Base-by-base conservation (phyloP, 1,140 invertebrate genomes). In the Sitobion miscanthi region DNA sequence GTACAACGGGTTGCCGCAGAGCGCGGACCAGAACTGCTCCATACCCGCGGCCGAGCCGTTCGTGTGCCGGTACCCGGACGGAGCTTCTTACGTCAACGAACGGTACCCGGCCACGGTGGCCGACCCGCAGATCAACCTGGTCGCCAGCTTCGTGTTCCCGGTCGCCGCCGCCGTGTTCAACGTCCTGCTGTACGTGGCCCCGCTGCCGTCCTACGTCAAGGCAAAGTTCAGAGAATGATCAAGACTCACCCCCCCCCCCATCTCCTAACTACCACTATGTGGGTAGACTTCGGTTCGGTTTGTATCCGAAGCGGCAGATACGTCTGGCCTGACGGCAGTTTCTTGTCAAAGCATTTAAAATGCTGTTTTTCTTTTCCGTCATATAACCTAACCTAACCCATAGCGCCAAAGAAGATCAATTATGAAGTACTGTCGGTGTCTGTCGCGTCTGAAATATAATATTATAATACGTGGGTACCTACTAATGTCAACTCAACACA, bases 191-290 rank as follows among this genome's bases (percentile, higher is more conserved):
- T 98, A 99, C 95, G 95, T 98, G 25, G 96, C 99, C 94, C 98
- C 98, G 0, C 95, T 99, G 93, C 98, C 98, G 0, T 96, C 97
- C n/a, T 98, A 97, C 95, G 96, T 99, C 14, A 98, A 98, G 95
- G 97, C 97, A 45, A 99, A 99, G 95, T 99, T 99, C 95, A 96
- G 98, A 95, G 98, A 98, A 95, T 98, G 95, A 96, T 45, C 23
- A 4, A 30, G 3, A 25, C 17, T 38, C 30, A 35, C 11, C 2
- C 8, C 35, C 3, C 35, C 35, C 6, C 77, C 20, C 17, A 14
- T 30, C 23, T 3, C 62, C 14, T 21, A 54, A 17, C 4, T 14
- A 14, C 30, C 4, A n/a, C 62, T 11, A 3, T n/a, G 3, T 5
- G 62, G 3, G 11, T 69, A 9, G 62, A 11, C 30, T 69, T n/a